Evolutionary conservation across 2,113 vertebrate genomes (phyloP), one percentile per base, ranked within the genome.

Genomic region (Bufo bufo): DNA sequence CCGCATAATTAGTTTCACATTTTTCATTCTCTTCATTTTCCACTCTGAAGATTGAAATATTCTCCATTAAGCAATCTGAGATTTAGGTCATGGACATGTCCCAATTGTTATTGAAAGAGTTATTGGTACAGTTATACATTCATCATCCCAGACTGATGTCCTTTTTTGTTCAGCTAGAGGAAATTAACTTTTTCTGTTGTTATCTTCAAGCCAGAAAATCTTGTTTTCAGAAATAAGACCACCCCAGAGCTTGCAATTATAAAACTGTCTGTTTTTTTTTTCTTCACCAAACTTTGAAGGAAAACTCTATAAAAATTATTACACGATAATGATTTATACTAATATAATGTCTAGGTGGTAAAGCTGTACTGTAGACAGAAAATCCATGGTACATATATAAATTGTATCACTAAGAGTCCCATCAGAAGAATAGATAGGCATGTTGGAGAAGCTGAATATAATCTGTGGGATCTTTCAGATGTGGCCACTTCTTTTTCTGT

Each of bases 211-310:
- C 75, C 78, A 91, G 56, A 90, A 82, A n/a, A 11, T 71, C 81
- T 87, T 11, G 50, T 88, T 43, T 85, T 89, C 79, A 0, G 84
- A 89, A 81, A 6, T 49, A 80, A 87, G 88, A 90, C 80, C 49
- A 82, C 23, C 23, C 86, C 17, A 7, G 43, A 79, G 50, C 50
- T 85, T 83, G 84, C 84, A 90, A 77, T 74, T 82, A 79, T 79
- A 78, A 79, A 49, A 49, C 45, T 49, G 59, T 14, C 61, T 63
- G 50, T 65, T n/a, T n/a, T 50, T 84, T 65, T 65, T 61, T 43
- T 63, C 7, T 58, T 65, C 81, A 49, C 47, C 6, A 74, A 61
- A 69, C 17, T 80, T 74, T 56, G 66, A 69, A 85, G 59, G 33
- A 56, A 77, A 49, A 86, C 49, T 58, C 14, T 79, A 79, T 61